Conservation (phyloP, 2,113 vertebrate genomes). For the Sula dactylatra region DNA sequence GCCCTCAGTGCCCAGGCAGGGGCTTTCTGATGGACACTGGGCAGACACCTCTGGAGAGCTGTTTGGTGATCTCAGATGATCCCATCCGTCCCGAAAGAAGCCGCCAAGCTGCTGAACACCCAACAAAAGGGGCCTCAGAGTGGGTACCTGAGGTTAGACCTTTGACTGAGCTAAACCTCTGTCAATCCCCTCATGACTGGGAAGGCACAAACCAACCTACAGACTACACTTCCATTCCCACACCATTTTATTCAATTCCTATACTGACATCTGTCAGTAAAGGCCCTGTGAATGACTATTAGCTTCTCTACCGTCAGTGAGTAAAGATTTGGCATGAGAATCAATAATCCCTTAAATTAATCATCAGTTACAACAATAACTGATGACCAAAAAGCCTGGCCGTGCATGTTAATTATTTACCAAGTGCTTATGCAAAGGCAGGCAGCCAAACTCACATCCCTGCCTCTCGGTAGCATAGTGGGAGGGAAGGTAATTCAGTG, state of each 20-base stretch:
- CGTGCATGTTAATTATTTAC: slow-evolving; percentile 4
- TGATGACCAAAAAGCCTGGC: slow-evolving; percentile 4
- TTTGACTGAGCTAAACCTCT: neutral
- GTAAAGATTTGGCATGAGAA: neutral
- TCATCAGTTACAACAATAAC: slow-evolving; percentile 31
- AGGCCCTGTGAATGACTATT: neutral
- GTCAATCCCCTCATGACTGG: neutral
- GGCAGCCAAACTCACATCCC: neutral
- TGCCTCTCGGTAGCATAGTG: neutral
- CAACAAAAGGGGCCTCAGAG: neutral
- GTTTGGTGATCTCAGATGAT: neutral
- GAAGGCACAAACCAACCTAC: neutral
- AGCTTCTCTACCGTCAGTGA: neutral
- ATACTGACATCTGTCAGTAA: neutral
- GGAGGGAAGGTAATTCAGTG: neutral
- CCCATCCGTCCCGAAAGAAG: neutral
- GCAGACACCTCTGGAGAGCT: neutral
- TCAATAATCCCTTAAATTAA: slow-evolving; percentile 41
- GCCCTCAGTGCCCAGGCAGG: neutral
- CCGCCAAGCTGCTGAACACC: neutral
- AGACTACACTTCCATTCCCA: neutral
- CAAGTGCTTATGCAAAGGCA: neutral
- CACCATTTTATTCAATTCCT: neutral
- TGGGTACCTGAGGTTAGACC: neutral
- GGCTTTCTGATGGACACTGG: neutral